Evolutionary conservation across 2,888 invertebrate species (phyloP).

Genomic region (Drosophila mercatorum): DNA sequence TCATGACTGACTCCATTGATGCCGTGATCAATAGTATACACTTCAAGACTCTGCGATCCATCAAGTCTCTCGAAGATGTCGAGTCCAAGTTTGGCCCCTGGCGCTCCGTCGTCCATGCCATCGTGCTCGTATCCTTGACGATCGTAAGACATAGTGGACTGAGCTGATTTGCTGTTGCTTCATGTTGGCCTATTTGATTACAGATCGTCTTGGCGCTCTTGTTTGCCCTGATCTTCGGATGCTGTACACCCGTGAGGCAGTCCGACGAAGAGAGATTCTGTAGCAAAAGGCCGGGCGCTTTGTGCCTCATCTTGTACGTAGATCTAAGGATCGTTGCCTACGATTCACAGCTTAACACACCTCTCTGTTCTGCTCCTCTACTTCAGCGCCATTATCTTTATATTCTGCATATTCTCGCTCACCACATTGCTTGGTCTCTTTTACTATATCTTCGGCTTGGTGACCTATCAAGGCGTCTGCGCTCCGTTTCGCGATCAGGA

Average conservation of each 20-base stretch:
- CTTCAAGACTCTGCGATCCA: conserved; percentile 35
- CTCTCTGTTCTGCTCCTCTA: background rate
- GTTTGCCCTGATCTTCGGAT: conserved; percentile 51
- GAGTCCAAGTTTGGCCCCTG: conserved; percentile 43
- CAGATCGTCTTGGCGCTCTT: conserved; percentile 46
- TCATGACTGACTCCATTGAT: conserved; percentile 45
- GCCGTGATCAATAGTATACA: conserved; percentile 47
- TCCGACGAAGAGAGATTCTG: conserved; percentile 32
- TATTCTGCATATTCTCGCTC: conserved; percentile 90
- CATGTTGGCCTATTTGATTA: background rate
- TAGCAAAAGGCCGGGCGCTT: conserved; percentile 51
- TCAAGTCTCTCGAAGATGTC: conserved; percentile 54
- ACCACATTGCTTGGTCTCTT: conserved; percentile 88
- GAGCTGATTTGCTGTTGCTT: background rate
- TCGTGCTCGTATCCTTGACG: conserved; percentile 34
- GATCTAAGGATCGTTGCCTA: too few species aligned
- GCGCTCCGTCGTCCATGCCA: conserved; percentile 24
- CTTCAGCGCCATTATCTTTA: conserved; percentile 89
- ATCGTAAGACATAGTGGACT: conserved; percentile 36
- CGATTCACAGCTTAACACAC: background rate
- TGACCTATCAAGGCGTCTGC: conserved; percentile 90
- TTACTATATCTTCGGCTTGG: conserved; percentile 90
- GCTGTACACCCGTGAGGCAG: background rate
- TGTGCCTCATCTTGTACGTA: conserved; percentile 55
- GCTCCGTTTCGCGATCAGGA: conserved; percentile 89